Percentiles rank a stretch among this genome's conserved stretches.
Evolutionary conservation across 2,113 vertebrate genomes (phyloP).

Genomic region (Vidua macroura): DNA sequence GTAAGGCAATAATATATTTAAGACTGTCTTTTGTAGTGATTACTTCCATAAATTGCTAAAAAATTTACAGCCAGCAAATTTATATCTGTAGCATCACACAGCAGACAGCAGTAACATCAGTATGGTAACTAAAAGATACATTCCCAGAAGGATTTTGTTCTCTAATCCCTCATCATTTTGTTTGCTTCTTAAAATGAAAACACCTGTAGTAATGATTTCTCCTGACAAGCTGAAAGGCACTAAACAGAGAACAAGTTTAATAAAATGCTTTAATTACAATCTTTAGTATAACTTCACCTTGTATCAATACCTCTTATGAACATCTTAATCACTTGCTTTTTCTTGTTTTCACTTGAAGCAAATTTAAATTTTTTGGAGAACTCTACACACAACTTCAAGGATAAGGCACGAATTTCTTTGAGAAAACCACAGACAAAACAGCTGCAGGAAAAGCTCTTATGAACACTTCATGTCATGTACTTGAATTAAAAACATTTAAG

Average conservation of each 20-base stretch:
- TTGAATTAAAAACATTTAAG: not conserved
- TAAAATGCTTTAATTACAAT: conserved; percentile 41
- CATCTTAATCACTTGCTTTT: conserved; percentile 18
- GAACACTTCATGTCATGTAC: not conserved
- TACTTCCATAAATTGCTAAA: not conserved
- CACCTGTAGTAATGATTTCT: conserved; percentile 30
- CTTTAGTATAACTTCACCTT: not conserved
- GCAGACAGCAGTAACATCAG: not conserved
- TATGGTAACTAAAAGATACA: not conserved
- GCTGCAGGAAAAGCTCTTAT: not conserved
- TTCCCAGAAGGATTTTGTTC: not conserved
- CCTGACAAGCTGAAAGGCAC: conserved; percentile 13
- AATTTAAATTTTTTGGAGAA: conserved; percentile 31
- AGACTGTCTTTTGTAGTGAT: not conserved
- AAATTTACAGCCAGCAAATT: not conserved
- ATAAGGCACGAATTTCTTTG: not conserved
- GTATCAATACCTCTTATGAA: not conserved
- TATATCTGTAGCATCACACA: not conserved
- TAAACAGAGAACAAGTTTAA: conserved; percentile 18
- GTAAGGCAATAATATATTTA: not conserved
- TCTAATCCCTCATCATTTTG: conserved; percentile 11
- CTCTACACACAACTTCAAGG: not conserved
- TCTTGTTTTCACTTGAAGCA: conserved; percentile 41
- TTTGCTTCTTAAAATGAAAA: conserved; percentile 26
- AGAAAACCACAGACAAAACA: not conserved